These are phyloP conservation scores for Pristionchus exspectatus DNA, from an alignment of 2,888 invertebrate species.

Conservation along the genomic window DNA sequence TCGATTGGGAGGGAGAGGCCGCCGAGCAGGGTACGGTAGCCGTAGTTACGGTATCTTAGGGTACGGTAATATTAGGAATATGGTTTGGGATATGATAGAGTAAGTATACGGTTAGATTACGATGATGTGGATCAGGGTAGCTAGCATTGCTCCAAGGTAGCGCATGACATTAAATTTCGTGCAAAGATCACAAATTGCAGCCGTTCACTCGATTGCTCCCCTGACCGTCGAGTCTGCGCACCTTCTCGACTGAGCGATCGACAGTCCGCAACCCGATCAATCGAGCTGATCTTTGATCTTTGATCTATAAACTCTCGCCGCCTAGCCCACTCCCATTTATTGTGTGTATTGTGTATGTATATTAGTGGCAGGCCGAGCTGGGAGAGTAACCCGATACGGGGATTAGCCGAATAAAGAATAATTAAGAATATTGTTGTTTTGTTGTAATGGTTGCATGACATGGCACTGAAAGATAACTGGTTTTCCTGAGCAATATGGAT, in stretches of 20 bases:
- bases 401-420: conserved; percentile 50
- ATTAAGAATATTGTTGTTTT: background rate
- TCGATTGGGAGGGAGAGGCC: conserved; percentile 16
- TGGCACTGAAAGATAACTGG: too few species aligned
- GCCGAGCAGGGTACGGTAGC: conserved; percentile 1
- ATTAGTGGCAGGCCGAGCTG: background rate
- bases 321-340: background rate
- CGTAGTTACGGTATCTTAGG: background rate
- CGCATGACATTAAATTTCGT: background rate
- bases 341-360: conserved; percentile 24
- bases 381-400: conserved; percentile 11
- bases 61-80: background rate
- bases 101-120: background rate
- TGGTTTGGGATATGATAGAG: background rate
- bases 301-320: conserved; percentile 45
- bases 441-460: too few species aligned
- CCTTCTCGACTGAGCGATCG: conserved; percentile 18
- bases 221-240: conserved; percentile 10
- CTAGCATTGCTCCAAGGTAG: background rate
- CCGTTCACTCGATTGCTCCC: background rate
- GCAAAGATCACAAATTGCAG: background rate
- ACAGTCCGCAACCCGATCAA: background rate
- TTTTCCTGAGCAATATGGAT: too few species aligned
- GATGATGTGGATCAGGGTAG: too few species aligned
- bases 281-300: conserved; percentile 49